Percentiles rank a stretch among this genome's conserved stretches.
Evolutionary conservation across 2,797 vertebrate species (phyloP).

Genomic region (Fringilla coelebs): DNA sequence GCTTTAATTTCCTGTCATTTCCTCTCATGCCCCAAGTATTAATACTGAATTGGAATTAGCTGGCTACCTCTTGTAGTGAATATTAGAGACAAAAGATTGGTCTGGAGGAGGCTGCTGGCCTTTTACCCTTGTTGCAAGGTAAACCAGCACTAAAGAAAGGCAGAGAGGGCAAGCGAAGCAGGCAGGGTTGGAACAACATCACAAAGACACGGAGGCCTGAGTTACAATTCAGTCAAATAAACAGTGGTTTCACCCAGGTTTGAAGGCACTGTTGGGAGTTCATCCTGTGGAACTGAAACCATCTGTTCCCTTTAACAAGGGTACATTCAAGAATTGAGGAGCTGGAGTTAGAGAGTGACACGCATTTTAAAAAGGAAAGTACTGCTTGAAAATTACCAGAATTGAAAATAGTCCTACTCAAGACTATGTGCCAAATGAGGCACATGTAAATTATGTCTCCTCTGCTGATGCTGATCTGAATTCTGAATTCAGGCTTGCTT

Average conservation of each 20-base stretch:
- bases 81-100: background rate
- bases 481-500: background rate
- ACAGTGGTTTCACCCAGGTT: background rate
- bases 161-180: background rate
- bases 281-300: slow-evolving; percentile 45
- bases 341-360: slow-evolving; percentile 31
- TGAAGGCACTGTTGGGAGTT: slow-evolving; percentile 37
- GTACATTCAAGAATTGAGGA: slow-evolving; percentile 44
- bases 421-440: background rate
- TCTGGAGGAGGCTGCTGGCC: background rate
- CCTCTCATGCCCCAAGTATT: background rate
- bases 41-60: background rate
- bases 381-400: background rate
- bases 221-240: background rate
- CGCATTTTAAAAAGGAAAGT: slow-evolving; percentile 43
- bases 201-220: background rate
- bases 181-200: background rate
- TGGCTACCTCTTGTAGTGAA: background rate
- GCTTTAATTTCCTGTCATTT: background rate
- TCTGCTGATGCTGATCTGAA: background rate
- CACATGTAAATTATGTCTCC: background rate
- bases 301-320: slow-evolving; percentile 59
- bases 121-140: background rate
- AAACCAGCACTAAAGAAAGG: background rate
- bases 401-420: background rate